These are phyloP conservation scores for Arothron firmamentum DNA, from an alignment of 2,113 vertebrate species.

Conservation along the genomic window DNA sequence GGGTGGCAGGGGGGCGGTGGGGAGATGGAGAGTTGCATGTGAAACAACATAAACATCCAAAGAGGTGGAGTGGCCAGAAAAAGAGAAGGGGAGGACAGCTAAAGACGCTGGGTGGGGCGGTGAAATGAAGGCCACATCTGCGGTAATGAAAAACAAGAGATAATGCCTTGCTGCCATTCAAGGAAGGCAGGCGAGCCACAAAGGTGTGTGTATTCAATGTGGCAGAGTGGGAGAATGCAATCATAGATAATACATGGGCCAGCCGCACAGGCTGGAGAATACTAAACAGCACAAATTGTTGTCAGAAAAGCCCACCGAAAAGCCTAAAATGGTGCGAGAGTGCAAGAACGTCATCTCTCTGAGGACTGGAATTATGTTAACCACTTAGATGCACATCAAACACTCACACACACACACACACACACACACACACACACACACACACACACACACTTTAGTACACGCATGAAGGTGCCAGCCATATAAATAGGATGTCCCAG, in stretches of 20 bases:
- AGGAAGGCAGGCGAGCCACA: conserved; percentile 33
- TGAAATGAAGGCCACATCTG: conserved; percentile 63
- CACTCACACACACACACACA: conserved; percentile 24
- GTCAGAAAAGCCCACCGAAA: conserved; percentile 45
- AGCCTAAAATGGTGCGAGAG: conserved; percentile 49
- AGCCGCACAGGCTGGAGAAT: conserved; percentile 43
- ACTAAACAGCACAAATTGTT: conserved; percentile 59
- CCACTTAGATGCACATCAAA: conserved; percentile 66
- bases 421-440: conserved; percentile 16
- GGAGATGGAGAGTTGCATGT: conserved; percentile 47
- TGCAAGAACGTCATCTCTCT: conserved; percentile 50
- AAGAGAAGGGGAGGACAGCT: conserved; percentile 28
- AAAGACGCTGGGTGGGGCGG: conserved; percentile 38
- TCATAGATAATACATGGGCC: conserved; percentile 53
- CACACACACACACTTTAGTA: conserved; percentile 38
- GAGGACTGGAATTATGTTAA: conserved; percentile 64
- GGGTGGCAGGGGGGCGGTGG: conserved; percentile 21
- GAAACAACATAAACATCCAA: conserved; percentile 63
- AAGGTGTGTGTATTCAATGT: conserved; percentile 32
- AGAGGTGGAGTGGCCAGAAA: conserved; percentile 39
- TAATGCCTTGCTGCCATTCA: conserved; percentile 50
- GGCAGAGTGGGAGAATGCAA: conserved; percentile 46
- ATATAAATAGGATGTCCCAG: conserved; percentile 64
- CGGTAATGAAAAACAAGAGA: conserved; percentile 65
- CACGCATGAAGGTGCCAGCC: conserved; percentile 50